Evolutionary conservation across 2,888 invertebrate genomes (phyloP), one percentile per base, ranked within the genome.

Genomic region (Hypercompe scribonia): DNA sequence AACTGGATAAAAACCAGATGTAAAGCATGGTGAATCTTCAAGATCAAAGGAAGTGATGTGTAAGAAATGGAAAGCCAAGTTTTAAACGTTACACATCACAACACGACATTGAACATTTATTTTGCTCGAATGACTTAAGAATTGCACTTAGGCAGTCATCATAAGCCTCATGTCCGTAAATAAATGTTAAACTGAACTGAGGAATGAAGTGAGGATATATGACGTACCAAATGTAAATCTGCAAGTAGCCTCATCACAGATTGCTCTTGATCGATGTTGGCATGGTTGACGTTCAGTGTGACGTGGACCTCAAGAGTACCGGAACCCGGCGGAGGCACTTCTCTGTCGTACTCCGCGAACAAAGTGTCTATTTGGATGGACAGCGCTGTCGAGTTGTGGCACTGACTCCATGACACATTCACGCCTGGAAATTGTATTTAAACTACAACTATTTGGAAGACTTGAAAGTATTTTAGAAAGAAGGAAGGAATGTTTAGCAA

Each of bases 201-300:
- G n/a, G 13, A 54, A 3, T 54, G 11, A n/a, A 50, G 10, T n/a
- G n/a, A 61, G 28, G 15, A 36, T 31, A 28, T 18, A 8, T 21
- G 31, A 66, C 34, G 79, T 91, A 98, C 98, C 96, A 97, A 91
- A 78, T 91, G 94, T 11, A 97, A 81, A 58, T 93, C 92, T 0
- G 91, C 93, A 21, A 94, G 86, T 76, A 94, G 78, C 24, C 90
- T 87, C 79, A 98, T 94, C 71, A 96, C 94, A 15, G 97, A 96
- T 84, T 96, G 95, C 31, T 93, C 87, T 87, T 97, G 97, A 86
- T 97, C 96, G 88, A 98, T 89, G 81, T 97, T 96, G 50, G 97
- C 94, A 87, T 98, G 97, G 70, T 95, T 92, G 72, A 97, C 91
- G 75, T 96, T 95, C 46, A 98, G 88, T 42, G 95, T 95, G 65